phyloP scores from a whole-genome alignment of 92 coral and sea anemone genomes.

The Pocillopora meandrina region DNA sequence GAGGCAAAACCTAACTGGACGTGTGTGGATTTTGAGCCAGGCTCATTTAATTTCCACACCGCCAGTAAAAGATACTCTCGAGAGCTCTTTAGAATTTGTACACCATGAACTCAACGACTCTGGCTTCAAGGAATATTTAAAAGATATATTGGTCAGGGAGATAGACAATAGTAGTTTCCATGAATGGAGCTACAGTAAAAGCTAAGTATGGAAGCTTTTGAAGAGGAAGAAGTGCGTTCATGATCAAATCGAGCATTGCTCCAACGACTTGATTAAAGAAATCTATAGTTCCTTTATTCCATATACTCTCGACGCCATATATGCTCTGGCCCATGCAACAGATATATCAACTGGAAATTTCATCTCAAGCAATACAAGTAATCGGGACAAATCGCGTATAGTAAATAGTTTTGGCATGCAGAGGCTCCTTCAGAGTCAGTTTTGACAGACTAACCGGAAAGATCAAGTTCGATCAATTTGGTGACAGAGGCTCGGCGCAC shows the following conservation, averaged over 20 bases:
- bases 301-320: neutral
- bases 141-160: no score
- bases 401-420: neutral
- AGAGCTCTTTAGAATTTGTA: neutral
- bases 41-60: neutral
- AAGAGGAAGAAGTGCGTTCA: no score
- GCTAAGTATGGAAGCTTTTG: no score
- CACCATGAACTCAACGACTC: neutral
- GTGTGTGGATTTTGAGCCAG: slow-evolving; percentile 8
- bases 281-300: neutral
- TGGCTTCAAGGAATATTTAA: neutral
- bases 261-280: neutral
- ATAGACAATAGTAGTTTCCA: no score
- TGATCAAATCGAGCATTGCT: no score
- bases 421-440: neutral
- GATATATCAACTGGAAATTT: neutral
- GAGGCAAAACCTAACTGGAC: neutral
- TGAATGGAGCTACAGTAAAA: no score
- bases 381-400: neutral
- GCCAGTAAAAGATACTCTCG: neutral
- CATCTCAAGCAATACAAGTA: neutral
- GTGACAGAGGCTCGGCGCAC: neutral
- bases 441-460: slow-evolving; percentile 6
- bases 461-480: neutral
- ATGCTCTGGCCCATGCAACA: slow-evolving; percentile 2